Conservation (phyloP, 2,888 invertebrate species). For the Sepioteuthis lessoniana region DNA sequence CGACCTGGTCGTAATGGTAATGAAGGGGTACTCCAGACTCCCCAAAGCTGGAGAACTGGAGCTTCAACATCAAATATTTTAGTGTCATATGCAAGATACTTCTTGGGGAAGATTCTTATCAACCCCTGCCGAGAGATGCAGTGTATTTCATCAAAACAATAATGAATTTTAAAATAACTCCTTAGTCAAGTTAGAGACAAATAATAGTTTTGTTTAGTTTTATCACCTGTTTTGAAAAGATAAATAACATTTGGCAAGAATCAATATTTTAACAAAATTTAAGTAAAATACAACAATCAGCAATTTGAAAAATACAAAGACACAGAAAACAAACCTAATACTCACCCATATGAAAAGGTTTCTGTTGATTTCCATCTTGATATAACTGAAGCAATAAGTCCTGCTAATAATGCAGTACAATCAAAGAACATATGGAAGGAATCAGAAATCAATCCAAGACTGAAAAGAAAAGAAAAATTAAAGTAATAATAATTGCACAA, state of each 20-base stretch:
- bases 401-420: constrained; percentile 94
- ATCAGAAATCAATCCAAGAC: constrained; percentile 94
- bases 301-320: neutral
- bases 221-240: neutral
- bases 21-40: too few relatives aligned
- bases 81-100: too few relatives aligned
- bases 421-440: constrained; percentile 99
- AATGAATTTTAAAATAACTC: neutral
- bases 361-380: constrained; percentile 97
- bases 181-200: neutral
- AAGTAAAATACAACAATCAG: neutral
- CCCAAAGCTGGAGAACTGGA: too few relatives aligned
- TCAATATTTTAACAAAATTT: neutral
- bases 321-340: neutral
- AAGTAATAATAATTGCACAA: neutral
- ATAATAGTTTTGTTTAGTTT: neutral
- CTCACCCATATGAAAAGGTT: constrained; percentile 78
- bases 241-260: neutral
- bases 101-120: too few relatives aligned
- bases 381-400: constrained; percentile 94
- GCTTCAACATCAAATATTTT: too few relatives aligned
- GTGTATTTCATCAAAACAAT: too few relatives aligned
- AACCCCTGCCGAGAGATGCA: too few relatives aligned
- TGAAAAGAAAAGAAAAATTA: constrained; percentile 59
- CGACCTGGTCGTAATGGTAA: too few relatives aligned